Evolutionary conservation across 2,888 invertebrate genomes (phyloP).

Genomic region (Lumbricus terrestris): DNA sequence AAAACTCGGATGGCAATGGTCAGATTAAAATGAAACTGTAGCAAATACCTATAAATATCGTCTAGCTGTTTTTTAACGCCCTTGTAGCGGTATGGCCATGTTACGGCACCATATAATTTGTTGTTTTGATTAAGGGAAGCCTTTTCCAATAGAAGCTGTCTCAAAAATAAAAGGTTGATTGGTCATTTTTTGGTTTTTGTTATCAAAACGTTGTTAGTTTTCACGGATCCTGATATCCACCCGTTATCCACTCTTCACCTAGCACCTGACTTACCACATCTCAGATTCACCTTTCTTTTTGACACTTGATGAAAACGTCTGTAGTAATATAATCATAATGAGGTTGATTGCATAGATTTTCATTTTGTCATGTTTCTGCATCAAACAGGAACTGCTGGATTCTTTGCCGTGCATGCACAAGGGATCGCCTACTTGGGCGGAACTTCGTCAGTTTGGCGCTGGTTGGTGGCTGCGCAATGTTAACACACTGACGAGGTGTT

Average conservation of each 20-base stretch:
- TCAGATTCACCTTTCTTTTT: background rate
- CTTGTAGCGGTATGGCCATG: too few relatives aligned
- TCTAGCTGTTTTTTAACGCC: too few relatives aligned
- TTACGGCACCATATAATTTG: too few relatives aligned
- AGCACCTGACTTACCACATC: background rate
- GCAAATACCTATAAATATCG: background rate
- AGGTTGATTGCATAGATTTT: background rate
- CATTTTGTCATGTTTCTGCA: background rate
- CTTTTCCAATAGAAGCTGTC: background rate
- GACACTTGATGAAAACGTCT: background rate
- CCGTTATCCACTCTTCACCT: background rate
- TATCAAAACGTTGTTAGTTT: background rate
- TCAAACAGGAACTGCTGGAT: slow-evolving; percentile 73
- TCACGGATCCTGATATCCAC: too few relatives aligned
- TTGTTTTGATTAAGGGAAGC: too few relatives aligned
- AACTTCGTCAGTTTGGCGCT: slow-evolving; percentile 83
- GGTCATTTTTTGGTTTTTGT: background rate
- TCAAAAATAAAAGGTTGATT: background rate
- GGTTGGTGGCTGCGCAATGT: slow-evolving; percentile 95
- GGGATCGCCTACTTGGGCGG: slow-evolving; percentile 74
- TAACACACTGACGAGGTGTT: slow-evolving; percentile 75
- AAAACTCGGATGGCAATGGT: background rate
- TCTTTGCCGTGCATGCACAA: slow-evolving; percentile 70
- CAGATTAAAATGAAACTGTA: background rate
- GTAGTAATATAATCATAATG: too few relatives aligned